These are phyloP conservation scores for Drosophila persimilis DNA, from an alignment of 1,140 invertebrate species.

Conservation along the genomic window DNA sequence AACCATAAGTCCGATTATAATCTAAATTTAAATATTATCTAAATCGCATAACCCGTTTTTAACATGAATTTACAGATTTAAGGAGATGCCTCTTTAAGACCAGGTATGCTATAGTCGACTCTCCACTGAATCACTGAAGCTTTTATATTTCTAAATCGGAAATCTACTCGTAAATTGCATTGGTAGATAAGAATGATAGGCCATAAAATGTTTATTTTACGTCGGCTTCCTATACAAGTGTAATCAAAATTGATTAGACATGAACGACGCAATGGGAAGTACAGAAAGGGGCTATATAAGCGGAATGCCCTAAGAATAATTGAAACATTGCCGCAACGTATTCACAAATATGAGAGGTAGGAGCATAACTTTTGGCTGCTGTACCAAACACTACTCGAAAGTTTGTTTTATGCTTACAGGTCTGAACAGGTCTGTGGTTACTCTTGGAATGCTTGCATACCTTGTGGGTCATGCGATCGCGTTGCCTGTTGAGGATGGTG, in stretches of 20 bases:
- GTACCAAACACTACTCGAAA: background rate
- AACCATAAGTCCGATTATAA: no score
- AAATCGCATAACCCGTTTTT: no score
- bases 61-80: no score
- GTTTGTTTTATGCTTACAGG: background rate
- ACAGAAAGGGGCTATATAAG: slow-evolving; percentile 29
- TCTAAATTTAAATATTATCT: no score
- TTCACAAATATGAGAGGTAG: slow-evolving; percentile 30
- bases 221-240: slow-evolving; percentile 4
- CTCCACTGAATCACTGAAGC: no score
- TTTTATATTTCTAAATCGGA: no score
- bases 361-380: background rate
- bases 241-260: slow-evolving; percentile 20
- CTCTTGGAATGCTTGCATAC: slow-evolving; percentile 7
- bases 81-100: no score
- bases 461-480: background rate
- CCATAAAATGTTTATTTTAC: background rate
- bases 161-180: slow-evolving; percentile 3
- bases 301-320: background rate
- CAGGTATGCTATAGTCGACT: no score
- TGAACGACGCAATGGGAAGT: slow-evolving; percentile 1
- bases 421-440: background rate
- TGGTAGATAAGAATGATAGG: slow-evolving; percentile 11
- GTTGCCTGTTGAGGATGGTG: slow-evolving; percentile 21
- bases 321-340: background rate